Percentiles rank a stretch among this genome's conserved stretches.
phyloP scores from a whole-genome alignment of 2,113 vertebrate genomes.

The Paraplagusia blochii region DNA sequence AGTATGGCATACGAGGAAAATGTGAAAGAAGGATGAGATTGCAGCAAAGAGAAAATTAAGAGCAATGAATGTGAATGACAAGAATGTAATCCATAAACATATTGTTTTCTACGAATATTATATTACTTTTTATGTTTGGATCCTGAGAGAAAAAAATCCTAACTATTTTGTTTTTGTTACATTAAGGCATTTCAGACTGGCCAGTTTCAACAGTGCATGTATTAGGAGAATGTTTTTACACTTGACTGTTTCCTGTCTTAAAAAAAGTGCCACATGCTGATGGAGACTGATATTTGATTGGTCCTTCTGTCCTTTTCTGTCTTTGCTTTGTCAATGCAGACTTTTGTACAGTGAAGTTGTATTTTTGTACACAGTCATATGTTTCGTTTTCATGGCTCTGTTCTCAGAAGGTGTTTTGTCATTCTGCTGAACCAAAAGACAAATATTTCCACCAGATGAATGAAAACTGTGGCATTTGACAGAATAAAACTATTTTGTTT shows the following conservation, averaged over 20 bases:
- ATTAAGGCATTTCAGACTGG: too few species aligned
- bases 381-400: conserved; percentile 55
- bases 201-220: conserved; percentile 30
- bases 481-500: conserved; percentile 37
- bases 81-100: too few species aligned
- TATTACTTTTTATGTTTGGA: too few species aligned
- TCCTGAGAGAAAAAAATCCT: too few species aligned
- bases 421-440: conserved; percentile 28
- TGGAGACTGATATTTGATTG: conserved; percentile 24
- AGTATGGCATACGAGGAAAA: conserved; percentile 20
- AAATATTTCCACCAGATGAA: conserved; percentile 35
- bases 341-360: conserved; percentile 67
- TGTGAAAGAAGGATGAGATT: too few species aligned
- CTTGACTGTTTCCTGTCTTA: conserved; percentile 44
- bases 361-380: conserved; percentile 67
- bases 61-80: too few species aligned
- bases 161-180: too few species aligned
- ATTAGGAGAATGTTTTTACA: conserved; percentile 29
- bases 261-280: conserved; percentile 47
- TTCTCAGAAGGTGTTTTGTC: conserved; percentile 43
- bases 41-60: too few species aligned
- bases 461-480: conserved; percentile 39
- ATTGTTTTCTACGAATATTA: too few species aligned
- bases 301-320: conserved; percentile 25
- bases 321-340: conserved; percentile 40